These are phyloP conservation scores for Hylaea fasciaria DNA, from an alignment of 2,888 invertebrate species.

Conservation along the genomic window DNA sequence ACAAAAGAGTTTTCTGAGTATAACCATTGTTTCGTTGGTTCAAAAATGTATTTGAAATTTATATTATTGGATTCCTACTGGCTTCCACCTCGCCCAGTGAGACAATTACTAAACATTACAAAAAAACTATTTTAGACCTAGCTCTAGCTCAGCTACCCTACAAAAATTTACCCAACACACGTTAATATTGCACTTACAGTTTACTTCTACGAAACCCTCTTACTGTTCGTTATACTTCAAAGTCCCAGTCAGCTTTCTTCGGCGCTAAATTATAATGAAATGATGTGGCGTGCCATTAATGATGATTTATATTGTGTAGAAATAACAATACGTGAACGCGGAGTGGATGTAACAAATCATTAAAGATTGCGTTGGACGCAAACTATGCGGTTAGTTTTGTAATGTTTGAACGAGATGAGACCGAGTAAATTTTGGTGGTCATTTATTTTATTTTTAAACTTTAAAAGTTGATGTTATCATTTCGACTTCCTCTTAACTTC, in stretches of 20 bases:
- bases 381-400: constrained; percentile 11
- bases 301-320: constrained; percentile 41
- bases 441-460: background rate
- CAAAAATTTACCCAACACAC: no score
- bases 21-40: no score
- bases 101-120: no score
- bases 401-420: constrained; percentile 2
- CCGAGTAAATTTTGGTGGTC: background rate
- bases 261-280: constrained; percentile 40
- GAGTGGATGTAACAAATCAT: constrained; percentile 21
- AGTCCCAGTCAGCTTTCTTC: constrained; percentile 27
- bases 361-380: constrained; percentile 4
- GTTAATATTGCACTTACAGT: no score
- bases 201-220: background rate
- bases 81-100: no score
- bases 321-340: constrained; percentile 40
- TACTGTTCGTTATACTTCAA: constrained; percentile 15
- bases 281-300: constrained; percentile 39
- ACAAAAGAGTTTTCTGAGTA: no score
- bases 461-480: background rate
- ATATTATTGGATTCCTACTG: no score
- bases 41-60: no score
- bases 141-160: no score
- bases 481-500: background rate
- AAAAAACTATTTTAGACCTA: no score